These are phyloP conservation scores for Arctopsyche grandis DNA, from an alignment of 1,140 invertebrate species.

Conservation along the genomic window DNA sequence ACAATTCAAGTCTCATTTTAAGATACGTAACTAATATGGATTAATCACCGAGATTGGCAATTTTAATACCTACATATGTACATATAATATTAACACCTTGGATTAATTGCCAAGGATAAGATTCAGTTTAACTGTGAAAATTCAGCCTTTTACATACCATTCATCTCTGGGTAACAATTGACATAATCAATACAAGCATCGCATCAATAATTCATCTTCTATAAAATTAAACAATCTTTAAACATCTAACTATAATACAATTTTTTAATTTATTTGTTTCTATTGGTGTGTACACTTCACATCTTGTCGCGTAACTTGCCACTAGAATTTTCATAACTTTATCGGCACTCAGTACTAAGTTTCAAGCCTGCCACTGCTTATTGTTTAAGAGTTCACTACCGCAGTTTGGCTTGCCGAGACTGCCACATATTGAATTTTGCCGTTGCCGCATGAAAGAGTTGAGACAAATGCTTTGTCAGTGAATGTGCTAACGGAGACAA, in stretches of 20 bases:
- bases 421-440: slow-evolving; percentile 87
- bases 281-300: slow-evolving; percentile 23
- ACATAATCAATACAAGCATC: slow-evolving; percentile 19
- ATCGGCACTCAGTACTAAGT: not conserved
- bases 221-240: slow-evolving; percentile 10
- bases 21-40: too few species aligned
- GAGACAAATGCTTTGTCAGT: slow-evolving; percentile 87
- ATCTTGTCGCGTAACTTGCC: not conserved
- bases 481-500: slow-evolving; percentile 82
- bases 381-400: slow-evolving; percentile 64
- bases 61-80: too few species aligned
- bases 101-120: not conserved
- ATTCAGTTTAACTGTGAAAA: slow-evolving; percentile 36
- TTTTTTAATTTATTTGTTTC: not conserved
- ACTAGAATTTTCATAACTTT: not conserved
- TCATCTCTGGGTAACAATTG: slow-evolving; percentile 34
- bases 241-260: slow-evolving; percentile 18
- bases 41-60: too few species aligned
- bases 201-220: not conserved
- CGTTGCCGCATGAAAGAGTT: slow-evolving; percentile 83
- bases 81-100: too few species aligned
- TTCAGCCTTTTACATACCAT: slow-evolving; percentile 31
- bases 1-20: too few species aligned
- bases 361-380: not conserved
- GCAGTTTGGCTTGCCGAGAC: slow-evolving; percentile 75